Conservation (phyloP, 2,888 invertebrate species). For the Parnassius mnemosyne region DNA sequence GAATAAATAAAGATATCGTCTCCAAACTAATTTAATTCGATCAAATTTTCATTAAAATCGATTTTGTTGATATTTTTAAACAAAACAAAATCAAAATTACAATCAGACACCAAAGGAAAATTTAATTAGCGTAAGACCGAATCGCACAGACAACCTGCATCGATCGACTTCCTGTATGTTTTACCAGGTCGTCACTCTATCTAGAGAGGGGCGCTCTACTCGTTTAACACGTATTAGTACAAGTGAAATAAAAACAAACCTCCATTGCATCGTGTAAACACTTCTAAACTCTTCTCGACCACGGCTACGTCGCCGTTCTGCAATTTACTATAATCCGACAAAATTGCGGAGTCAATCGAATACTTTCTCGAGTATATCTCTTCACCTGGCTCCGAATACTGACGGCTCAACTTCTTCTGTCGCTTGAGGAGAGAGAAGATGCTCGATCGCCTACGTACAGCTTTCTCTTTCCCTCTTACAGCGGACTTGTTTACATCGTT, state of each 20-base stretch:
- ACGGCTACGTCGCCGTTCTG: constrained; percentile 31
- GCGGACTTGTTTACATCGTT: constrained; percentile 41
- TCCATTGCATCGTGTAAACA: constrained; percentile 44
- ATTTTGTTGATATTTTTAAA: too few relatives aligned
- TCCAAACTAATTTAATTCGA: too few relatives aligned
- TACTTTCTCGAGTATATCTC: constrained; percentile 49
- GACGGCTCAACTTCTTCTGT: constrained; percentile 60
- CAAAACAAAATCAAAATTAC: too few relatives aligned
- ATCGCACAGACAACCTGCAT: too few relatives aligned
- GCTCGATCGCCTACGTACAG: constrained; percentile 56
- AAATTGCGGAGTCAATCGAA: constrained; percentile 64
- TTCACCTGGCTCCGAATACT: constrained; percentile 55
- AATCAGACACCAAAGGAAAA: too few relatives aligned
- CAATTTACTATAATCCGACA: constrained; percentile 50
- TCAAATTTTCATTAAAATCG: too few relatives aligned
- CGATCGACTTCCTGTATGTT: too few relatives aligned
- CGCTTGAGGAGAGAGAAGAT: constrained; percentile 61
- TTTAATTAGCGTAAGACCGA: too few relatives aligned
- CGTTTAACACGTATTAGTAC: neutral
- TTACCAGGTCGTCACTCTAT: too few relatives aligned
- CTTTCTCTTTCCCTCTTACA: constrained; percentile 52
- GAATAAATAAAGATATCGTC: too few relatives aligned
- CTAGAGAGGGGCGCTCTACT: too few relatives aligned
- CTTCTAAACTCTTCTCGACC: constrained; percentile 31
- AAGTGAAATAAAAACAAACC: constrained; percentile 43